Conservation (phyloP, 2,113 vertebrate genomes). For the Pangasianodon hypophthalmus region DNA sequence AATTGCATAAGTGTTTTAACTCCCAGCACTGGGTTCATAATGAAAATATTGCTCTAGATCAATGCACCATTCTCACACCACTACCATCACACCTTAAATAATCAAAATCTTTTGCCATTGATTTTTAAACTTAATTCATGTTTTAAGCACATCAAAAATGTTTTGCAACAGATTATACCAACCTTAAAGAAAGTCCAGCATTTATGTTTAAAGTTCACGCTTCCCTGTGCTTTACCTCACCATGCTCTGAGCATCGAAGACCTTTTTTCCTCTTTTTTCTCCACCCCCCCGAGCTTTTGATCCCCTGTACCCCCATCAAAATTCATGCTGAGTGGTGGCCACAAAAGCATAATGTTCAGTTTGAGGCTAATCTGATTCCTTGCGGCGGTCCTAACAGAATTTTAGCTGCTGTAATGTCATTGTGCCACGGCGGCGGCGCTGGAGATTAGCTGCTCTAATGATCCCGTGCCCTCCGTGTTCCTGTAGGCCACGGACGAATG, state of each 20-base stretch:
- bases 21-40: constrained; percentile 73
- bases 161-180: not conserved
- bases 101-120: too few species aligned
- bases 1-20: constrained; percentile 81
- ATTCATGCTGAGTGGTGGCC: constrained; percentile 75
- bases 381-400: constrained; percentile 71
- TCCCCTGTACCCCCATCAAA: constrained; percentile 73
- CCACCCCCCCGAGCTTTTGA: constrained; percentile 71
- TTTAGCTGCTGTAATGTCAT: constrained; percentile 77
- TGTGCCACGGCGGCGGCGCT: constrained; percentile 67
- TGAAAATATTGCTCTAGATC: constrained; percentile 60
- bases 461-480: constrained; percentile 56
- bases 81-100: not conserved
- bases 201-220: not conserved
- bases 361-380: constrained; percentile 80
- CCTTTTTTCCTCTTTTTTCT: constrained; percentile 56
- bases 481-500: constrained; percentile 15
- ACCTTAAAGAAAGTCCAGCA: not conserved
- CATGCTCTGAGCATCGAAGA: constrained; percentile 47
- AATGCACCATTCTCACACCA: not conserved
- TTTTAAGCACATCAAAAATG: not conserved
- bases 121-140: not conserved
- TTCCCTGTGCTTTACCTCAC: not conserved
- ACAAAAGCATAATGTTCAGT: constrained; percentile 73
- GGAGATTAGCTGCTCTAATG: constrained; percentile 75